These are phyloP conservation scores for Okapia johnstoni DNA, from an alignment of 2,113 vertebrate species.

Conservation along the genomic window DNA sequence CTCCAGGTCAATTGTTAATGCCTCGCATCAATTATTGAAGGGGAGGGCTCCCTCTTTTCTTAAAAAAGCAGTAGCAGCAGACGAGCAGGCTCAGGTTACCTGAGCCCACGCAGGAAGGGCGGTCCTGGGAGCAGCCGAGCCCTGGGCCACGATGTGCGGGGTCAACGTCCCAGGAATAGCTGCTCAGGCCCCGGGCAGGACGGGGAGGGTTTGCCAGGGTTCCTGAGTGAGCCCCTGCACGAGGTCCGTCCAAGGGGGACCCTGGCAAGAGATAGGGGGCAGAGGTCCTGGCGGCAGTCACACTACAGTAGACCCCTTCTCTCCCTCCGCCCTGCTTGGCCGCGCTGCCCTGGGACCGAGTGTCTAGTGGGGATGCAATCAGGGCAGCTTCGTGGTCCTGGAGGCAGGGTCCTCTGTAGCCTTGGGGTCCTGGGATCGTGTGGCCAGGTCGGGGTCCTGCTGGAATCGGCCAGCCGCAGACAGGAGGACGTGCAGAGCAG, in stretches of 20 bases:
- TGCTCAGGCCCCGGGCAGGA: not conserved
- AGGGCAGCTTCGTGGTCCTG: not conserved
- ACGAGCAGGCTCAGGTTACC: constrained; percentile 63
- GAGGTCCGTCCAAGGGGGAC: too few relatives aligned
- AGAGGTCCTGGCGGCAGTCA: not conserved
- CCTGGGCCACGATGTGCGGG: rapidly evolving
- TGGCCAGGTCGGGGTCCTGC: not conserved
- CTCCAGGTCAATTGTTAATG: constrained; percentile 55
- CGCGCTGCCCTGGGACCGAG: rapidly evolving
- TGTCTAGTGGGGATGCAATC: rapidly evolving
- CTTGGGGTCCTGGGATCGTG: not conserved
- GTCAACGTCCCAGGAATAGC: not conserved
- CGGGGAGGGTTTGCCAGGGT: not conserved
- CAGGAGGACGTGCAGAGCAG: rapidly evolving
- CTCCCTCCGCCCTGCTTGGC: not conserved
- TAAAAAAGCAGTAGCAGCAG: not conserved
- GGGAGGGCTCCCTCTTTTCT: constrained; percentile 40
- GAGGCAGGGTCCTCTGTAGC: not conserved
- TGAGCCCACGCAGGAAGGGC: not conserved
- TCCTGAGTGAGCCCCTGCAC: not conserved
- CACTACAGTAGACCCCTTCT: not conserved
- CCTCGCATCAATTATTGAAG: constrained; percentile 79
- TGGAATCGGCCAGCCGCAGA: rapidly evolving
- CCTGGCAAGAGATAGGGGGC: too few relatives aligned
- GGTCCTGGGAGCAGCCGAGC: not conserved